Percentiles rank a stretch among this genome's conserved stretches.
Evolutionary conservation across 2,797 vertebrate genomes (phyloP).

Genomic region (Chiloscyllium punctatum): DNA sequence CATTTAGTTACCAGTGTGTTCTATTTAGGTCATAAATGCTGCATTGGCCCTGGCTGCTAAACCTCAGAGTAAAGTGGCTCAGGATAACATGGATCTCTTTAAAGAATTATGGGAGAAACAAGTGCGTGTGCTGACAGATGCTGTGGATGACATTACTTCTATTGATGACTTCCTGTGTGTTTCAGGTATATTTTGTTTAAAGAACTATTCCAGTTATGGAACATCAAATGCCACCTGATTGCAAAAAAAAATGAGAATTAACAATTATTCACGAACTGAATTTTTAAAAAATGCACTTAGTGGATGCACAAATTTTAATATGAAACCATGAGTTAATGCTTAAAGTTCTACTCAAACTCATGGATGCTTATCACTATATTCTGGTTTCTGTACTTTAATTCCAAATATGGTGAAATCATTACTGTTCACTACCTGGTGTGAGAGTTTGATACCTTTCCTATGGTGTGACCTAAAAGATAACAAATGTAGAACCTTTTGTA

Average conservation of each 20-base stretch:
- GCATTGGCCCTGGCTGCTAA: slow-evolving; percentile 89
- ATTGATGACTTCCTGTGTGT: slow-evolving; percentile 74
- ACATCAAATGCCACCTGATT: not conserved
- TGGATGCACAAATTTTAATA: not conserved
- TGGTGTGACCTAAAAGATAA: not conserved
- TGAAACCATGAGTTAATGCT: not conserved
- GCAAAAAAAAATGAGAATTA: not conserved
- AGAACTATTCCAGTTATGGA: not conserved
- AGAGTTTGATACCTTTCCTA: not conserved
- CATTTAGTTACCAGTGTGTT: slow-evolving; percentile 14
- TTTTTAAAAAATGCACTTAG: not conserved
- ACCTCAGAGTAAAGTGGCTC: slow-evolving; percentile 72
- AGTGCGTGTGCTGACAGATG: slow-evolving; percentile 67
- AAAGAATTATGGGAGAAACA: slow-evolving; percentile 74
- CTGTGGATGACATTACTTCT: slow-evolving; percentile 73
- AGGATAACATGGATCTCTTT: slow-evolving; percentile 74
- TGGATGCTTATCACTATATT: not conserved
- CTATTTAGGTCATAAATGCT: slow-evolving; percentile 90
- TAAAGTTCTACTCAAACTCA: not conserved
- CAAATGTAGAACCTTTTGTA: not conserved
- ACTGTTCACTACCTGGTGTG: not conserved
- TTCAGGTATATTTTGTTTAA: slow-evolving; percentile 56
- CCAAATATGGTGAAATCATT: not conserved
- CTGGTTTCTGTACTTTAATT: not conserved
- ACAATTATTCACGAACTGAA: not conserved